These are phyloP conservation scores for Morinoia aosen DNA, from an alignment of 2,888 invertebrate genomes.

Conservation along the genomic window DNA sequence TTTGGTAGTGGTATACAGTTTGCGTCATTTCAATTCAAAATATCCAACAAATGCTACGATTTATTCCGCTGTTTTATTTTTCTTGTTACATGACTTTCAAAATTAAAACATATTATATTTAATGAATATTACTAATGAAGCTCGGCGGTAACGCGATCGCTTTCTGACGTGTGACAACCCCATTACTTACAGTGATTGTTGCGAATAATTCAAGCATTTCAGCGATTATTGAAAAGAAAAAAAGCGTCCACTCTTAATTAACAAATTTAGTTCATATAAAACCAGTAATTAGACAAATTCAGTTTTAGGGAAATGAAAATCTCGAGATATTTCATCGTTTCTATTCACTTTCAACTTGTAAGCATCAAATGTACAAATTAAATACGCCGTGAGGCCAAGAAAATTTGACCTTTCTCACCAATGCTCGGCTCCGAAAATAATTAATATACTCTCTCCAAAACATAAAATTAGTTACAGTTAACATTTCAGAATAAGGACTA, in stretches of 20 bases:
- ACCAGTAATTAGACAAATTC: neutral
- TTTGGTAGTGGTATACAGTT: too few relatives aligned
- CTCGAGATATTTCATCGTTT: constrained; percentile 61
- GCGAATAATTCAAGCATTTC: neutral
- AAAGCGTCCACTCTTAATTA: neutral
- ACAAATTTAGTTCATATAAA: neutral
- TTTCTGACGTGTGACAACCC: neutral
- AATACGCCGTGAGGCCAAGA: constrained; percentile 55
- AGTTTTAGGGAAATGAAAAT: neutral
- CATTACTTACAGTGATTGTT: neutral
- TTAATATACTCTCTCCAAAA: neutral
- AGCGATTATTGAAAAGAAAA: neutral
- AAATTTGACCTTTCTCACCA: constrained; percentile 20
- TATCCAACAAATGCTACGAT: too few relatives aligned
- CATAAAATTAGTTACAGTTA: neutral
- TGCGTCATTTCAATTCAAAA: too few relatives aligned
- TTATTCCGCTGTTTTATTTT: too few relatives aligned
- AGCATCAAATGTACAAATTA: constrained; percentile 66
- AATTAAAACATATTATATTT: too few relatives aligned
- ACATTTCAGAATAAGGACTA: neutral
- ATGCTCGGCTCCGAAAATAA: constrained; percentile 42
- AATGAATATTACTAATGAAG: too few relatives aligned
- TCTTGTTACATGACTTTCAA: too few relatives aligned
- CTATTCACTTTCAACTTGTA: constrained; percentile 67
- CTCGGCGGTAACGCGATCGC: too few relatives aligned